Percentiles rank a stretch among this genome's conserved stretches.
Evolutionary conservation across 2,888 invertebrate genomes (phyloP).

Genomic region (Limenitis arthemis): DNA sequence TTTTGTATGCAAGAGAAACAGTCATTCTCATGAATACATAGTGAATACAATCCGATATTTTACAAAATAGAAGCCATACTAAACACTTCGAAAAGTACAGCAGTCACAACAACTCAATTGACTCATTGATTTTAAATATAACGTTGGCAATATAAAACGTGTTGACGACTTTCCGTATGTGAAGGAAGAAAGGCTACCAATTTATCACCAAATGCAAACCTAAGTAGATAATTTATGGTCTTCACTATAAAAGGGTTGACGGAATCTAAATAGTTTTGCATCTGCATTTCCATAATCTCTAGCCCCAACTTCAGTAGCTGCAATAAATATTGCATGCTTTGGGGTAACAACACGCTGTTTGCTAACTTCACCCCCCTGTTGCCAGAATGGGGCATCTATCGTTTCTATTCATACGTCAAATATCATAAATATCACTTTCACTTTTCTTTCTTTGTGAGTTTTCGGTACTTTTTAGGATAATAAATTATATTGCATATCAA

Average conservation of each 20-base stretch:
- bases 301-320: conserved; percentile 41
- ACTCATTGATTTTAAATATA: conserved; percentile 19
- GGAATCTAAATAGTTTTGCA: too few species aligned
- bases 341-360: conserved; percentile 59
- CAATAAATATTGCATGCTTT: conserved; percentile 61
- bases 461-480: background rate
- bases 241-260: conserved; percentile 49
- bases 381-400: conserved; percentile 45
- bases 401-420: conserved; percentile 53
- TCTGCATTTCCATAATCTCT: conserved; percentile 39
- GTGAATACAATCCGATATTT: conserved; percentile 10
- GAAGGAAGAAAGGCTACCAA: conserved; percentile 50
- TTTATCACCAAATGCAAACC: conserved; percentile 57
- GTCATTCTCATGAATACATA: conserved; percentile 14
- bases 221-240: conserved; percentile 64
- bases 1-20: conserved; percentile 9
- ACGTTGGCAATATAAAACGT: conserved; percentile 26
- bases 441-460: background rate
- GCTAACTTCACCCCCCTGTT: conserved; percentile 46
- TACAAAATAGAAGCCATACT: conserved; percentile 11
- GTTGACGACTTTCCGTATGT: conserved; percentile 42
- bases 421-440: conserved; percentile 1
- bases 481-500: too few species aligned
- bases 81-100: conserved; percentile 1
- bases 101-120: conserved; percentile 5